A percentile compares a stretch with the other conserved stretches of the same genome.
Evolutionary conservation across 1,140 invertebrate genomes (phyloP).

Genomic region (Pemphigus obesinymphae): DNA sequence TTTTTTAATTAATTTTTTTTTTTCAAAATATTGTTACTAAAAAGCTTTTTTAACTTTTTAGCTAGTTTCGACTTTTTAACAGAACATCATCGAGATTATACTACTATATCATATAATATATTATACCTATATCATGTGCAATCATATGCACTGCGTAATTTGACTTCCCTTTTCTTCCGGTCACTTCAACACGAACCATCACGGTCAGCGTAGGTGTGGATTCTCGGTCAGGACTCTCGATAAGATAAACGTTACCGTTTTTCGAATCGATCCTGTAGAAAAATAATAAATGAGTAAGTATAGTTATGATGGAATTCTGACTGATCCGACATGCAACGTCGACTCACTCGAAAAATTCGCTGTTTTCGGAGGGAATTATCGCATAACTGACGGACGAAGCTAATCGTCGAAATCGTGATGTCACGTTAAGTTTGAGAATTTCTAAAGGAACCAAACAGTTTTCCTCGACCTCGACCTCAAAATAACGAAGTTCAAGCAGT

Average conservation of each 20-base stretch:
- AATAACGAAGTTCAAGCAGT: slow-evolving; percentile 67
- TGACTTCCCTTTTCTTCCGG: slow-evolving; percentile 57
- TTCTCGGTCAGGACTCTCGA: slow-evolving; percentile 66
- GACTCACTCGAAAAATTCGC: slow-evolving; percentile 43
- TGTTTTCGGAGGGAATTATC: slow-evolving; percentile 49
- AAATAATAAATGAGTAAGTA: slow-evolving; percentile 44
- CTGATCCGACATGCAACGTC: neutral
- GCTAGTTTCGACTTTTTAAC: no score
- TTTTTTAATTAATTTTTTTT: no score
- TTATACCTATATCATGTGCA: slow-evolving; percentile 58
- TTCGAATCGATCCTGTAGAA: slow-evolving; percentile 67
- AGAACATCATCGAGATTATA: no score
- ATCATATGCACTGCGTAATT: slow-evolving; percentile 67
- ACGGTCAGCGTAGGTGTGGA: slow-evolving; percentile 61
- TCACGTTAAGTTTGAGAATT: slow-evolving; percentile 65
- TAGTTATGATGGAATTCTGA: no score
- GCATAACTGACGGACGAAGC: slow-evolving; percentile 31
- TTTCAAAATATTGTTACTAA: no score
- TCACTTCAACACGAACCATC: slow-evolving; percentile 63
- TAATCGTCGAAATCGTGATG: slow-evolving; percentile 2
- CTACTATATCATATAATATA: neutral
- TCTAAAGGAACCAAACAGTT: slow-evolving; percentile 65
- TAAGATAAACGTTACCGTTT: slow-evolving; percentile 67
- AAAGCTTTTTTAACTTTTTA: no score
- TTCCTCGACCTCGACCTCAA: slow-evolving; percentile 72